Evolutionary conservation across 2,113 vertebrate genomes (phyloP).

Genomic region (Romanogobio albipinnatus): DNA sequence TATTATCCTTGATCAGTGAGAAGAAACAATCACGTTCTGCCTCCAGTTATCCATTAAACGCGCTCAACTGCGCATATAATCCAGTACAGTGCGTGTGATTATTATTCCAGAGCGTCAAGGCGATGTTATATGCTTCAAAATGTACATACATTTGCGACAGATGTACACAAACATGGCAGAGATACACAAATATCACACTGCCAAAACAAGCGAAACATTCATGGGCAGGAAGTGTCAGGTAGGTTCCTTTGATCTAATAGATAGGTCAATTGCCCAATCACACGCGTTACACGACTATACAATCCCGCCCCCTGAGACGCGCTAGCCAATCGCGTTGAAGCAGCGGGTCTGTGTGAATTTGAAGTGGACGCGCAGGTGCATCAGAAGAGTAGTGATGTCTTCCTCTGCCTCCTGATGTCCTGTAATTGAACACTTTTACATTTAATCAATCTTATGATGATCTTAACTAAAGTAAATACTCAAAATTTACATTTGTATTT

Average conservation of each 20-base stretch:
- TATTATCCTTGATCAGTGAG: constrained; percentile 9
- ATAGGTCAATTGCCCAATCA: constrained; percentile 62
- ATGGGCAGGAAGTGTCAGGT: constrained; percentile 72
- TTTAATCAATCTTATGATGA: background rate
- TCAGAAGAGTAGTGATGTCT: constrained; percentile 28
- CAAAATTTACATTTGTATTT: background rate
- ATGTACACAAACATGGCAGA: constrained; percentile 58
- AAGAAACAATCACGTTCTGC: constrained; percentile 19
- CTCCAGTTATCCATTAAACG: constrained; percentile 33
- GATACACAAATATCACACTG: constrained; percentile 41
- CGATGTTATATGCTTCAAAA: background rate
- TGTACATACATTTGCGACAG: constrained; percentile 11
- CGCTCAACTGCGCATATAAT: constrained; percentile 28
- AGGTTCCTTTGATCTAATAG: constrained; percentile 61
- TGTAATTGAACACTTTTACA: background rate
- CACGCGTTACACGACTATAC: background rate
- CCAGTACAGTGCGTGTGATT: constrained; percentile 24
- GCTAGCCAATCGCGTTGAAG: constrained; percentile 44
- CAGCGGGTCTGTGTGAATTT: constrained; percentile 30
- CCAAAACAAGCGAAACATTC: constrained; percentile 59
- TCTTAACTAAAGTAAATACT: background rate
- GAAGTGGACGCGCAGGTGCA: constrained; percentile 61
- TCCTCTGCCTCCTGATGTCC: background rate
- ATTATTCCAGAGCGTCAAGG: constrained; percentile 1
- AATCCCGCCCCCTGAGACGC: constrained; percentile 53